Conservation (phyloP, 2,888 invertebrate species). For the Patella pellucida region DNA sequence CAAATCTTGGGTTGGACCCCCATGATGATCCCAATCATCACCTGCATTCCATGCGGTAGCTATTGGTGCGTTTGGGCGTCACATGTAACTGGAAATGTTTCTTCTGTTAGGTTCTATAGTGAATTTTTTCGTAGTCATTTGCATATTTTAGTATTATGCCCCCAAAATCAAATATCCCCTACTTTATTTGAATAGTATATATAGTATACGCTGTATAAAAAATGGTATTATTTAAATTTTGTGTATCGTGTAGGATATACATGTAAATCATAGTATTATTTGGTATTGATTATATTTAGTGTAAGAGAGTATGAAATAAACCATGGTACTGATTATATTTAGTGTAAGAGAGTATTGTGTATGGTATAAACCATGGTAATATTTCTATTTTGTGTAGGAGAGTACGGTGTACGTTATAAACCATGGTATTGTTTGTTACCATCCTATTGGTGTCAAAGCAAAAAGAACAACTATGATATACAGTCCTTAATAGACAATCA, state of each 20-base stretch:
- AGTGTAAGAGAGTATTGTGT: slow-evolving; percentile 83
- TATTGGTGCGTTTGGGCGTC: too few species aligned
- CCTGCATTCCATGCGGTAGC: too few species aligned
- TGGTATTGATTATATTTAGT: slow-evolving; percentile 52
- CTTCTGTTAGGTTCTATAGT: too few species aligned
- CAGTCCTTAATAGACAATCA: slow-evolving; percentile 69
- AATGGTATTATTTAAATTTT: slow-evolving; percentile 80
- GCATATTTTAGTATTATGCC: too few species aligned
- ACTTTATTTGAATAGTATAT: too few species aligned
- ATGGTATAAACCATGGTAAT: slow-evolving; percentile 83
- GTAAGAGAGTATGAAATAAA: slow-evolving; percentile 77
- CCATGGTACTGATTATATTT: slow-evolving; percentile 80
- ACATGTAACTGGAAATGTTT: too few species aligned
- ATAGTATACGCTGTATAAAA: too few species aligned
- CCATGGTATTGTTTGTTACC: slow-evolving; percentile 83
- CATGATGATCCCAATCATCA: too few species aligned
- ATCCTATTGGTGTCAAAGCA: slow-evolving; percentile 77
- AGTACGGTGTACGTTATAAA: slow-evolving; percentile 82
- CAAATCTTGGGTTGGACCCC: too few species aligned
- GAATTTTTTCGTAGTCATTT: too few species aligned
- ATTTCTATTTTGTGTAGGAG: slow-evolving; percentile 78
- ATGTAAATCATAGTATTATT: slow-evolving; percentile 79
- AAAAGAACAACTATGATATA: slow-evolving; percentile 66
- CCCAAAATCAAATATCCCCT: too few species aligned
- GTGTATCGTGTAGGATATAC: slow-evolving; percentile 35